phyloP scores from a whole-genome alignment of 1,140 invertebrate species.

The Neodiprion lecontei region DNA sequence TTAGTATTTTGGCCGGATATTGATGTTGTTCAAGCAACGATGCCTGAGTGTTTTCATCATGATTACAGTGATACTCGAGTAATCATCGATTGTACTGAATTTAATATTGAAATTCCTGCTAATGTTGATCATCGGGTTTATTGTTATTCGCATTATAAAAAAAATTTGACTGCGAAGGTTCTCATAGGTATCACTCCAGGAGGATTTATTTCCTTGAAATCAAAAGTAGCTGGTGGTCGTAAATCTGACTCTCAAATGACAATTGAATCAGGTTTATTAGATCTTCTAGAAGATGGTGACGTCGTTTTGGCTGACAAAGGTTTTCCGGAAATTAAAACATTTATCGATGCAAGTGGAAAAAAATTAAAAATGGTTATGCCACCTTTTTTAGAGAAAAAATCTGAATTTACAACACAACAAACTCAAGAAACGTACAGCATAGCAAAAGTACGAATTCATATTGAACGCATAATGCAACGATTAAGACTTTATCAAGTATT shows the following conservation, averaged over 20 bases:
- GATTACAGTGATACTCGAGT: slow-evolving; percentile 46
- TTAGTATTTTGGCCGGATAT: slow-evolving; percentile 37
- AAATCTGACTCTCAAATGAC: slow-evolving; percentile 28
- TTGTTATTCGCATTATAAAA: slow-evolving; percentile 48
- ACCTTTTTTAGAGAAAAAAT: slow-evolving; percentile 34
- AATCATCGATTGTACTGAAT: slow-evolving; percentile 56
- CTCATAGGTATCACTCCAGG: slow-evolving; percentile 52
- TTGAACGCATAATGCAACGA: slow-evolving; percentile 46
- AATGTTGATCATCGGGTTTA: slow-evolving; percentile 35
- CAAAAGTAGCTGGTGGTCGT: slow-evolving; percentile 48
- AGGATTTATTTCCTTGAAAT: slow-evolving; percentile 53
- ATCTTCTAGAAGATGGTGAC: slow-evolving; percentile 51
- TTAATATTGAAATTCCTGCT: slow-evolving; percentile 47
- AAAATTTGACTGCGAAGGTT: slow-evolving; percentile 49
- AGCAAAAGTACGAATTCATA: slow-evolving; percentile 45
- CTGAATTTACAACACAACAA: slow-evolving; percentile 37
- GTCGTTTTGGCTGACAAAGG: slow-evolving; percentile 54
- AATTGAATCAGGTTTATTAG: slow-evolving; percentile 39
- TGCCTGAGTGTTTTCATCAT: slow-evolving; percentile 40
- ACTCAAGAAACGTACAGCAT: slow-evolving; percentile 43
- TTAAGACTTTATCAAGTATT: slow-evolving; percentile 41
- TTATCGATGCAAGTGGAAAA: slow-evolving; percentile 30
- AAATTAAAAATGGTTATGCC: slow-evolving; percentile 41
- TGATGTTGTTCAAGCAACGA: slow-evolving; percentile 28
- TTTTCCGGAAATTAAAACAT: slow-evolving; percentile 44